Evolutionary conservation across 1,140 invertebrate species (phyloP), one percentile per base, ranked within the genome.

Genomic region (Caenorhabditis tropicalis): DNA sequence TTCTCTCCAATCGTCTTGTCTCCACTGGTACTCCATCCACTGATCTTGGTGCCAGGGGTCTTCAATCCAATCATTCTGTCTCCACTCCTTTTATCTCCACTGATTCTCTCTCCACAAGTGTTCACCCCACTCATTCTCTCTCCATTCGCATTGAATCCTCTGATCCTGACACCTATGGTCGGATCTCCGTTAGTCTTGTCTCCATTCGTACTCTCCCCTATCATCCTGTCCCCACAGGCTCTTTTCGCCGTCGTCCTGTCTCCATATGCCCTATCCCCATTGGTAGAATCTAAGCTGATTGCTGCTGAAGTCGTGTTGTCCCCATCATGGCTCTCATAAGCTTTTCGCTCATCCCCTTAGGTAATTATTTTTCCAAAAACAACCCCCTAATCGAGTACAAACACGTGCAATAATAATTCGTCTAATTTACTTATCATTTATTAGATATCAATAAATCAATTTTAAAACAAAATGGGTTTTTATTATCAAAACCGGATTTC

Each of bases 1-100:
- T 88, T 89, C 79, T 85, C 82, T 16, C 89, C 89, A 24, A 80
- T 90, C 43, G 51, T 90, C 10, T 56, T 88, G 24, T 89, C 88
- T 31, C 89, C 89, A 15, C 39, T 90, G 12, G 86, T 86, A 0
- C 70, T 89, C 29, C 86, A 88, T 88, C 90, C 90, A 1, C 58
- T 90, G 24, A 90, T 90, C 24, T 24, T 87, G 0, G 82, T 82
- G 1, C 87, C 87, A n/a, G 86, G 86, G 29, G 81, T 85, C 2
- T 87, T 87, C 56, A 83, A 85, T 46, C 86, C 86, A 12, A 24
- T 85, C 12, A 85, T 85, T 58, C 60, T 85, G 19, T 82, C 80
- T 24, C 87, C 87, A 29, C 49, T 84, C 7, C 27, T 87, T 12
- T 33, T 87, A 21, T 82, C 80, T 21, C 87, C 87, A 1, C 48